Evolutionary conservation across 2,797 vertebrate genomes (phyloP).

Genomic region (Sebastes matsubarae): DNA sequence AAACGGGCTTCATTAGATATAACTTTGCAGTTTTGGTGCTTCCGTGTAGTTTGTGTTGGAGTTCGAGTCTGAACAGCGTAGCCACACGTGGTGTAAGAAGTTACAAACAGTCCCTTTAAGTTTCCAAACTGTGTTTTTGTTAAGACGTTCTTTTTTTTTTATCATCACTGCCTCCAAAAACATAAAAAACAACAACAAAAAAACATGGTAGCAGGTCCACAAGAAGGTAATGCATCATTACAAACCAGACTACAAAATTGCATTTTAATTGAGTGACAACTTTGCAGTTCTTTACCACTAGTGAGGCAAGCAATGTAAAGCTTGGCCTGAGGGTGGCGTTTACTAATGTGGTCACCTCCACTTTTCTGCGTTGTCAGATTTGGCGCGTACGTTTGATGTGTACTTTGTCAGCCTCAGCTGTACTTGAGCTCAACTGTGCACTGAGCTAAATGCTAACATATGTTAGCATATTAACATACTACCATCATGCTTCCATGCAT

Average conservation of each 20-base stretch:
- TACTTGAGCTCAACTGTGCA: background rate
- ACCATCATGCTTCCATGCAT: background rate
- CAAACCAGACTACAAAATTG: background rate
- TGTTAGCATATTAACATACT: background rate
- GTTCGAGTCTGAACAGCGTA: too few relatives aligned
- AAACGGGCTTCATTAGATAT: too few relatives aligned
- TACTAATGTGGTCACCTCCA: background rate
- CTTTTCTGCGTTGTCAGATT: background rate
- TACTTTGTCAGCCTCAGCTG: background rate
- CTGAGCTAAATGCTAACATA: background rate
- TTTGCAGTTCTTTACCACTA: background rate
- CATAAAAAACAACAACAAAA: background rate
- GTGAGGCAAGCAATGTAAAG: background rate
- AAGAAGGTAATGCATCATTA: background rate
- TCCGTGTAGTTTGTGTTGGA: too few relatives aligned
- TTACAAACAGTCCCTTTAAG: too few relatives aligned
- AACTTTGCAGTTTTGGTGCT: too few relatives aligned
- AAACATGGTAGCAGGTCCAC: background rate
- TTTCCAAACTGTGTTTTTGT: background rate
- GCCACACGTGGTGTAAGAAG: too few relatives aligned
- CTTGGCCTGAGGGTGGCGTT: background rate
- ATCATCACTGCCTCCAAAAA: background rate
- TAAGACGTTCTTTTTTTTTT: background rate
- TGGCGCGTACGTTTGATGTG: accelerated
- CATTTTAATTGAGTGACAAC: background rate